These are phyloP conservation scores for Apolygus lucorum DNA, from an alignment of 1,140 invertebrate genomes.

Conservation along the genomic window DNA sequence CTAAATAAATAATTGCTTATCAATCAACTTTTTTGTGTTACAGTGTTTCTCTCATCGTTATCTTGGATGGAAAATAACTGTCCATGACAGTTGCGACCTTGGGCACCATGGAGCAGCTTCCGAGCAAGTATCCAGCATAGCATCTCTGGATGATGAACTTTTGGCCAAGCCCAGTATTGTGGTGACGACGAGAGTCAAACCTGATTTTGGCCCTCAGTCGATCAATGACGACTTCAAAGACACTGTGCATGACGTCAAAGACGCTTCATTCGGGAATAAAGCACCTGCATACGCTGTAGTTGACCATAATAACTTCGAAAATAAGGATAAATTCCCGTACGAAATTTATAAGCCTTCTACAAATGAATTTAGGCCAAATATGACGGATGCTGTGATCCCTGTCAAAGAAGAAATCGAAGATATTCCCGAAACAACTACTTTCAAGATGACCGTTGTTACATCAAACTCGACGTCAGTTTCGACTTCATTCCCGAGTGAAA, in stretches of 20 bases:
- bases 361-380: conserved; percentile 10
- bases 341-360: conserved; percentile 20
- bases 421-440: conserved; percentile 16
- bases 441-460: background rate
- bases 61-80: conserved; percentile 90
- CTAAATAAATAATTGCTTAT: background rate
- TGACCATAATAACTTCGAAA: conserved; percentile 6
- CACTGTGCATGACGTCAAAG: background rate
- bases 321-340: conserved; percentile 23
- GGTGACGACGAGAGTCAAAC: conserved; percentile 59
- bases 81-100: conserved; percentile 67
- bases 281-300: background rate
- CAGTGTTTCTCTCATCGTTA: conserved; percentile 87
- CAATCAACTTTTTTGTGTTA: conserved; percentile 30
- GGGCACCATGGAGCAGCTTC: conserved; percentile 42
- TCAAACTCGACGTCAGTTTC: background rate
- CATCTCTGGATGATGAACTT: conserved; percentile 43
- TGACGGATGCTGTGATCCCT: conserved; percentile 25
- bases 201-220: conserved; percentile 41
- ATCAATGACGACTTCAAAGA: background rate
- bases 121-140: conserved; percentile 44
- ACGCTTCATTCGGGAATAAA: background rate
- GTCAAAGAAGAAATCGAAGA: conserved; percentile 29
- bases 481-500: background rate
- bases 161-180: conserved; percentile 52